Percentiles rank a stretch among this genome's conserved stretches.
Conservation (phyloP, 1,140 invertebrate genomes). For the Chrysopa pallens region DNA sequence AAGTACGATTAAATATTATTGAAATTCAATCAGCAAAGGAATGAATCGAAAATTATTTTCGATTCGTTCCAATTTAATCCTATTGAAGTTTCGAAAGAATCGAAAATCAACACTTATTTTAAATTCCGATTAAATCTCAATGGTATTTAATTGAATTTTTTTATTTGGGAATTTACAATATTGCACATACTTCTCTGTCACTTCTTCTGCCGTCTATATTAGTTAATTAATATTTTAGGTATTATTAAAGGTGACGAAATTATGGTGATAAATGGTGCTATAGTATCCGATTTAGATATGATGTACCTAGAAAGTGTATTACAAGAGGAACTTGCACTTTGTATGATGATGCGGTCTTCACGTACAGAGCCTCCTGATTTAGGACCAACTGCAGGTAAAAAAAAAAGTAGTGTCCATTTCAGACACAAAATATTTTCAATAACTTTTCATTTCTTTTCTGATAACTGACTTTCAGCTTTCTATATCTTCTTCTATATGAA, state of each 20-base stretch:
- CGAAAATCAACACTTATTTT: too few relatives aligned
- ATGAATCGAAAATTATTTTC: too few relatives aligned
- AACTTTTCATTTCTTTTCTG: not conserved
- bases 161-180: too few relatives aligned
- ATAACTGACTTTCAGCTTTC: not conserved
- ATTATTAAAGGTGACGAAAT: constrained; percentile 96
- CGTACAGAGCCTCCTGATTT: constrained; percentile 83
- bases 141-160: too few relatives aligned
- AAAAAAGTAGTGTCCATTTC: not conserved
- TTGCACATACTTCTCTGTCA: too few relatives aligned
- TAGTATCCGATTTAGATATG: constrained; percentile 96
- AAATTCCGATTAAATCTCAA: too few relatives aligned
- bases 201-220: too few relatives aligned
- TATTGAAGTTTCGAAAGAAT: too few relatives aligned
- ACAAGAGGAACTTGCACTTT: constrained; percentile 86
- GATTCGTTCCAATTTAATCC: too few relatives aligned
- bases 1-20: too few relatives aligned
- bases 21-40: too few relatives aligned
- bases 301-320: constrained; percentile 94
- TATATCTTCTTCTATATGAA: not conserved
- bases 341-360: constrained; percentile 95
- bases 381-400: constrained; percentile 49
- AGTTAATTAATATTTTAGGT: constrained; percentile 36
- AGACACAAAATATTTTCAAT: not conserved
- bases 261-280: constrained; percentile 95